Conservation (phyloP, 2,888 invertebrate genomes). For the Carpatolechia fugitivella region DNA sequence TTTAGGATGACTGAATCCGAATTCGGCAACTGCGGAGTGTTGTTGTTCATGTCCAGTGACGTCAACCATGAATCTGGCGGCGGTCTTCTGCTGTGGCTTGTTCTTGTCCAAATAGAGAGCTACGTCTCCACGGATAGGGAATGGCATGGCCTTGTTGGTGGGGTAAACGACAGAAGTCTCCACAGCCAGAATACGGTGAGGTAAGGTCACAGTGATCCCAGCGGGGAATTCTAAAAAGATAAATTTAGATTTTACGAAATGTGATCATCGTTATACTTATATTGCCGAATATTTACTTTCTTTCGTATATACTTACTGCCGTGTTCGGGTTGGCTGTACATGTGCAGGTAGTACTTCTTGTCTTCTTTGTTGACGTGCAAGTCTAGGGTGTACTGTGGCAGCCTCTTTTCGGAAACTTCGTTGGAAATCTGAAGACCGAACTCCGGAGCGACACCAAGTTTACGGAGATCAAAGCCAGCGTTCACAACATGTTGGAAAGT, state of each 20-base stretch:
- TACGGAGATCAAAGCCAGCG: slow-evolving; percentile 84
- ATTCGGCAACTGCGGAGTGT: slow-evolving; percentile 73
- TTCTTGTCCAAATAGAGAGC: slow-evolving; percentile 85
- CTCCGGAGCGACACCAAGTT: slow-evolving; percentile 86
- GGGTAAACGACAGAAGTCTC: slow-evolving; percentile 78
- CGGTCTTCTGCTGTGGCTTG: slow-evolving; percentile 84
- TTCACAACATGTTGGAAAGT: slow-evolving; percentile 81
- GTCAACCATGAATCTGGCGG: slow-evolving; percentile 76
- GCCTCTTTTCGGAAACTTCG: slow-evolving; percentile 76
- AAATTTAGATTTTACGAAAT: neutral
- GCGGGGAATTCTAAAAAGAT: slow-evolving; percentile 49
- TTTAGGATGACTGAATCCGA: slow-evolving; percentile 84
- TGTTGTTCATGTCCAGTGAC: slow-evolving; percentile 67
- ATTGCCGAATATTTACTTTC: no score
- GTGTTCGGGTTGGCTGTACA: slow-evolving; percentile 81
- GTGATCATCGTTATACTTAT: no score
- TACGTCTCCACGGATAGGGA: slow-evolving; percentile 81
- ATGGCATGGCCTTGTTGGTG: slow-evolving; percentile 63
- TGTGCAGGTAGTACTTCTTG: slow-evolving; percentile 84
- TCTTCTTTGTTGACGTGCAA: slow-evolving; percentile 86
- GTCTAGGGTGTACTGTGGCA: slow-evolving; percentile 84
- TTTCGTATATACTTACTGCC: slow-evolving; percentile 81
- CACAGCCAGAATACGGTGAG: slow-evolving; percentile 82
- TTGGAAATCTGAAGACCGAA: slow-evolving; percentile 84
- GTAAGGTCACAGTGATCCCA: slow-evolving; percentile 82